Percentiles rank a stretch among this genome's conserved stretches.
Evolutionary conservation across 2,113 vertebrate species (phyloP).

Genomic region (Cercopithecus mona): DNA sequence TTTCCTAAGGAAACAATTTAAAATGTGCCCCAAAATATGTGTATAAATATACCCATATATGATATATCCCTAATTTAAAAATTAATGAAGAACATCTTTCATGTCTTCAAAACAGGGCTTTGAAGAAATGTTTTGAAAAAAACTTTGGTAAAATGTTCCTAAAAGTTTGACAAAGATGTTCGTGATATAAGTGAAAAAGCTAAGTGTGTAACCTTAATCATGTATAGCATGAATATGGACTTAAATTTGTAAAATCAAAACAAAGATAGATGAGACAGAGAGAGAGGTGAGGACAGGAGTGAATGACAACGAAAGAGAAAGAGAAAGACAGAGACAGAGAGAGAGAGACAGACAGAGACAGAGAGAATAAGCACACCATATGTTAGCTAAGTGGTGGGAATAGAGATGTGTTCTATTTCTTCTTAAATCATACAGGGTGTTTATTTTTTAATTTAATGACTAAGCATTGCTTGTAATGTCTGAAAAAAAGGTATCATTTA

Average conservation of each 20-base stretch:
- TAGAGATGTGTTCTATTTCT: not conserved
- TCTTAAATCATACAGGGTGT: not conserved
- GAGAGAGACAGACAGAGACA: not conserved
- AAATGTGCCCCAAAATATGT: not conserved
- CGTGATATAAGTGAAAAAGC: not conserved
- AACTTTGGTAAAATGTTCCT: conserved; percentile 33
- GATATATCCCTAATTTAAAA: conserved; percentile 31
- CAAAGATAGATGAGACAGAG: not conserved
- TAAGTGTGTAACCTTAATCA: not conserved
- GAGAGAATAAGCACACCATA: not conserved
- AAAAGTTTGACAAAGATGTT: conserved; percentile 14
- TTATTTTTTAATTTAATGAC: conserved; percentile 20
- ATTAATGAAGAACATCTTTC: conserved; percentile 25
- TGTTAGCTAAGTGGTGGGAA: not conserved
- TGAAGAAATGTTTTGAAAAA: too few relatives aligned
- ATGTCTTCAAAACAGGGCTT: conserved; percentile 34
- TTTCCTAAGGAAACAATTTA: conserved; percentile 22
- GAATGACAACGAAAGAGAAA: not conserved
- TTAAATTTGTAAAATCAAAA: conserved; percentile 34
- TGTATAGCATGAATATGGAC: not conserved
- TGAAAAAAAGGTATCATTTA: not conserved
- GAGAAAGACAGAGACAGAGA: not conserved
- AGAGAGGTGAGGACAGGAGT: not conserved
- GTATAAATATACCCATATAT: not conserved
- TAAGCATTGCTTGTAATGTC: conserved; percentile 33